These are phyloP conservation scores for Theonella swinhoei DNA, from an alignment of 37 sponge, comb jelly and placozoan genomes.

Conservation along the genomic window DNA sequence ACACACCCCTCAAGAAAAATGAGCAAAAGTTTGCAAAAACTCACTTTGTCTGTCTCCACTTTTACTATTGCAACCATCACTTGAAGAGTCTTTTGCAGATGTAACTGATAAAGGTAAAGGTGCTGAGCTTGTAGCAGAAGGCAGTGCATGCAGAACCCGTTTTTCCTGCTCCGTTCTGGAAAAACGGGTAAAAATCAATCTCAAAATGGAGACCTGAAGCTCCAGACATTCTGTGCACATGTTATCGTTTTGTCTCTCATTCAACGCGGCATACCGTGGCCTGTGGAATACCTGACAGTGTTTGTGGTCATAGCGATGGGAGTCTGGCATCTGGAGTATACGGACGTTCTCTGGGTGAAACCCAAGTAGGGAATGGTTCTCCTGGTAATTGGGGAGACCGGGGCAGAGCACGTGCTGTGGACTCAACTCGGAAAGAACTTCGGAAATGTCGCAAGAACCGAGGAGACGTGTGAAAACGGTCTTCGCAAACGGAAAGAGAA, in stretches of 20 bases:
- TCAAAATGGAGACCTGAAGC: neutral
- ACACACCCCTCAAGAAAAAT: too few relatives aligned
- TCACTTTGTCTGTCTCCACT: too few relatives aligned
- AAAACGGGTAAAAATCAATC: too few relatives aligned
- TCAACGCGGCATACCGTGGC: too few relatives aligned
- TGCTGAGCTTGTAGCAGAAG: too few relatives aligned
- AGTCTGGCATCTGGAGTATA: neutral
- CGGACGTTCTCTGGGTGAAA: neutral
- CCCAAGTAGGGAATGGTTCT: neutral
- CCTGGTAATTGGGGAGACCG: neutral
- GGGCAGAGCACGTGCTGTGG: constrained; percentile 3
- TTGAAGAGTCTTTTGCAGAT: too few relatives aligned
- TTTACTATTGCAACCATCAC: too few relatives aligned
- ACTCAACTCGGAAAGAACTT: neutral
- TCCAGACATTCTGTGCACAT: neutral
- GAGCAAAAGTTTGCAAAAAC: too few relatives aligned
- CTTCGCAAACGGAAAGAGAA: neutral
- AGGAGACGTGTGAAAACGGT: neutral
- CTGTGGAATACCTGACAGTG: neutral
- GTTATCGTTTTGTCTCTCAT: too few relatives aligned
- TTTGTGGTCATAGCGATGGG: neutral
- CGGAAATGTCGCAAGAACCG: neutral
- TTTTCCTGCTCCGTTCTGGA: too few relatives aligned
- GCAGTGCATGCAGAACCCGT: too few relatives aligned
- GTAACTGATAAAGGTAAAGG: too few relatives aligned